Conservation (phyloP, 2,113 vertebrate genomes). For the Oryzias celebensis region DNA sequence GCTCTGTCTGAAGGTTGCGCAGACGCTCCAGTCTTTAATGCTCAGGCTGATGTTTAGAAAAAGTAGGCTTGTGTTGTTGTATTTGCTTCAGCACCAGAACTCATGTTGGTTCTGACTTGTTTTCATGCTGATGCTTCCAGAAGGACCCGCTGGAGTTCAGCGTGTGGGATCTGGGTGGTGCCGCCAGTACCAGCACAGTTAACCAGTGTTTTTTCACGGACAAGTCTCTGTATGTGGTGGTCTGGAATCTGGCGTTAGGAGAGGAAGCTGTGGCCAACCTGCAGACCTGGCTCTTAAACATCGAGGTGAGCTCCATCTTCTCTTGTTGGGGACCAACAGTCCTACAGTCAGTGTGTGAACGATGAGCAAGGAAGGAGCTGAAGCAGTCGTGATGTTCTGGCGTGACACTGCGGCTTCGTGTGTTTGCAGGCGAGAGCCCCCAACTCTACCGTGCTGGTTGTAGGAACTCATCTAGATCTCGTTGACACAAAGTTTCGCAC, state of each 20-base stretch:
- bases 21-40: too few species aligned
- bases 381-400: background rate
- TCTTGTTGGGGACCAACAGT: background rate
- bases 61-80: too few species aligned
- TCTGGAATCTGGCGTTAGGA: conserved; percentile 97
- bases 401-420: background rate
- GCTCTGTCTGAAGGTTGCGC: too few species aligned
- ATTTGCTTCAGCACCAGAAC: background rate
- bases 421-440: conserved; percentile 88
- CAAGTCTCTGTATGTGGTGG: conserved; percentile 92
- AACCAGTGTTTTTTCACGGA: conserved; percentile 99
- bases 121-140: conserved; percentile 72
- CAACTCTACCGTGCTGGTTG: conserved; percentile 90
- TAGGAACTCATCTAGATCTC: conserved; percentile 94
- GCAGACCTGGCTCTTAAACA: conserved; percentile 96
- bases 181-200: conserved; percentile 91
- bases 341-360: too few species aligned
- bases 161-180: conserved; percentile 95
- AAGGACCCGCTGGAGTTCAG: conserved; percentile 88
- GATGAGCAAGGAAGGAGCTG: too few species aligned
- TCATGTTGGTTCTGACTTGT: accelerated
- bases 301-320: conserved; percentile 82
- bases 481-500: conserved; percentile 92
- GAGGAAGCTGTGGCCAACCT: conserved; percentile 94
- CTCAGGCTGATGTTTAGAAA: too few species aligned